phyloP scores from a whole-genome alignment of 1,140 invertebrate genomes.

The Ooceraea biroi region DNA sequence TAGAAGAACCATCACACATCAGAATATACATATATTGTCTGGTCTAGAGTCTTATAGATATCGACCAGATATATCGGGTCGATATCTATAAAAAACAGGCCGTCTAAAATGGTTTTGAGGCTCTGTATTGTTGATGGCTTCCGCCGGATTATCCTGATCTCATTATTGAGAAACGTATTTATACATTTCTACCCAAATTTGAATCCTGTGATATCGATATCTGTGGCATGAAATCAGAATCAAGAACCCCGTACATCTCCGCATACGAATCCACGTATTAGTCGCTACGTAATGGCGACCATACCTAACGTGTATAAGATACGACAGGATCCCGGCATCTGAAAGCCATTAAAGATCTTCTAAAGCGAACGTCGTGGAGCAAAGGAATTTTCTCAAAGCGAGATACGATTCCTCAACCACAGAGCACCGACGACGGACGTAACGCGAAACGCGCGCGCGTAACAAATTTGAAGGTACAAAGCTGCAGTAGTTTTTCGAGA shows the following conservation, averaged over 20 bases:
- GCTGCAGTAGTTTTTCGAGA: constrained; percentile 43
- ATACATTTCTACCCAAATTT: not conserved
- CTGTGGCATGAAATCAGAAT: not conserved
- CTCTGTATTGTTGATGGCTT: constrained; percentile 44
- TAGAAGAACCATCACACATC: too few relatives aligned
- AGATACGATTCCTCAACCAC: constrained; percentile 39
- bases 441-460: not conserved
- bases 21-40: too few relatives aligned
- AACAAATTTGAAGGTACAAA: constrained; percentile 44
- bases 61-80: not conserved
- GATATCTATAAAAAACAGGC: not conserved
- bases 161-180: not conserved
- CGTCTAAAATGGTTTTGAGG: constrained; percentile 22
- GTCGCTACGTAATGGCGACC: not conserved
- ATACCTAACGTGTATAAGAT: constrained; percentile 51
- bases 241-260: constrained; percentile 4
- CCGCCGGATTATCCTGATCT: constrained; percentile 40
- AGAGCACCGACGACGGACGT: not conserved
- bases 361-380: constrained; percentile 28
- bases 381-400: constrained; percentile 52
- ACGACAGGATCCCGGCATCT: constrained; percentile 32
- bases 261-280: not conserved
- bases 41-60: not conserved
- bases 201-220: not conserved
- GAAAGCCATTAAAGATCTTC: constrained; percentile 59